Evolutionary conservation across 2,113 vertebrate genomes (phyloP).

Genomic region (Cyanoderma ruficeps): DNA sequence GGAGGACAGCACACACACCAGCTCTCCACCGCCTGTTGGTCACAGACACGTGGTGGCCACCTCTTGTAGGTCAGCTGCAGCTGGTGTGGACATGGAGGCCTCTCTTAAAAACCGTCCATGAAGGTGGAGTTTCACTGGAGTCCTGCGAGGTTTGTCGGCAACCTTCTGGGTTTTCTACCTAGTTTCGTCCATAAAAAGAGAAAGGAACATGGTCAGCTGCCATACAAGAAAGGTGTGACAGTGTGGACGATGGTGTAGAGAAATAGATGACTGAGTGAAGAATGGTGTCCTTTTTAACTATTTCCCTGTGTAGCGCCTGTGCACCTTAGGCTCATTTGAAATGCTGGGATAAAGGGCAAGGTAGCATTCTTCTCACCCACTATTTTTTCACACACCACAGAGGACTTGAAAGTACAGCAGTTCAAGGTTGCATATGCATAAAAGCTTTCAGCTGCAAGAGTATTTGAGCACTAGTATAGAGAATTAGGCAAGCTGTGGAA

Average conservation of each 20-base stretch:
- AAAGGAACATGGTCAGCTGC: not conserved
- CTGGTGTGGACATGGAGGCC: not conserved
- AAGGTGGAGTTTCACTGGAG: not conserved
- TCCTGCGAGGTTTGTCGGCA: not conserved
- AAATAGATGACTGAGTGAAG: not conserved
- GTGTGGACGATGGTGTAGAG: accelerated
- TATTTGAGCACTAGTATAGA: not conserved
- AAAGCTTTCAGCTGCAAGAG: not conserved
- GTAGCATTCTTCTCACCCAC: not conserved
- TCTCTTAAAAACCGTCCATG: accelerated
- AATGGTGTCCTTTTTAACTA: not conserved
- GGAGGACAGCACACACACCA: accelerated
- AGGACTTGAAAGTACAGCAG: not conserved
- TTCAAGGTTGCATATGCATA: not conserved
- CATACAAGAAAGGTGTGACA: accelerated
- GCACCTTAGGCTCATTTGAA: not conserved
- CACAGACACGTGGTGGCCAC: accelerated
- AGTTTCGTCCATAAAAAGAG: not conserved
- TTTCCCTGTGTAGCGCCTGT: not conserved
- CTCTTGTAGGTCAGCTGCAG: not conserved
- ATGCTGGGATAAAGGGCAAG: not conserved
- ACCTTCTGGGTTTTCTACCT: too few species aligned
- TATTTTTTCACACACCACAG: not conserved
- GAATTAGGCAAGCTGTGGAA: not conserved
- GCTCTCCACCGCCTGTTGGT: not conserved